phyloP scores from a whole-genome alignment of 2,888 invertebrate species.

The Eudasyphora cyanicolor region DNA sequence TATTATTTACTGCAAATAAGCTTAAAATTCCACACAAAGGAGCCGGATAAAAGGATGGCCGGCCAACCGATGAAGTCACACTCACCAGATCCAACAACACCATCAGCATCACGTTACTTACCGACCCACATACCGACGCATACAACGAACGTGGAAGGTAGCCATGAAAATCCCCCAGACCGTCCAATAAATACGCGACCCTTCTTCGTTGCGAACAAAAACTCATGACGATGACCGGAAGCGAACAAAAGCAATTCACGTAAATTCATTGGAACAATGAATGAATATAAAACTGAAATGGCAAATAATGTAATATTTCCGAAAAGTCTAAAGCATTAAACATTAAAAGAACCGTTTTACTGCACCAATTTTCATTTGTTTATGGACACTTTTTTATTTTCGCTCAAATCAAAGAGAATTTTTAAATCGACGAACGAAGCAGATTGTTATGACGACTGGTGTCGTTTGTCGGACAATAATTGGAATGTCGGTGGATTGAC shows the following conservation, averaged over 20 bases:
- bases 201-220: too few species aligned
- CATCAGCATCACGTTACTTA: neutral
- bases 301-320: neutral
- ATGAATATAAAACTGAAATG: neutral
- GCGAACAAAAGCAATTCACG: neutral
- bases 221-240: neutral
- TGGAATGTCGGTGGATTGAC: too few species aligned
- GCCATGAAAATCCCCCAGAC: too few species aligned
- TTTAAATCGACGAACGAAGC: neutral
- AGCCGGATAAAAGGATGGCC: neutral
- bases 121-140: neutral
- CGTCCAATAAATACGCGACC: neutral
- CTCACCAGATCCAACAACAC: neutral
- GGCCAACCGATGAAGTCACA: neutral
- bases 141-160: neutral
- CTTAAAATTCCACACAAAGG: neutral
- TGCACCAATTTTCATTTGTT: neutral
- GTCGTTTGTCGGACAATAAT: too few species aligned
- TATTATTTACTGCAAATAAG: conserved; percentile 30
- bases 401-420: too few species aligned
- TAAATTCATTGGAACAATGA: neutral
- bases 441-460: neutral
- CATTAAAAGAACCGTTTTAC: neutral
- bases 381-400: neutral
- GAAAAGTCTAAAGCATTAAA: neutral